Evolutionary conservation across 2,113 vertebrate species (phyloP), one percentile per base, ranked within the genome.

Genomic region (Oophaga pumilio): DNA sequence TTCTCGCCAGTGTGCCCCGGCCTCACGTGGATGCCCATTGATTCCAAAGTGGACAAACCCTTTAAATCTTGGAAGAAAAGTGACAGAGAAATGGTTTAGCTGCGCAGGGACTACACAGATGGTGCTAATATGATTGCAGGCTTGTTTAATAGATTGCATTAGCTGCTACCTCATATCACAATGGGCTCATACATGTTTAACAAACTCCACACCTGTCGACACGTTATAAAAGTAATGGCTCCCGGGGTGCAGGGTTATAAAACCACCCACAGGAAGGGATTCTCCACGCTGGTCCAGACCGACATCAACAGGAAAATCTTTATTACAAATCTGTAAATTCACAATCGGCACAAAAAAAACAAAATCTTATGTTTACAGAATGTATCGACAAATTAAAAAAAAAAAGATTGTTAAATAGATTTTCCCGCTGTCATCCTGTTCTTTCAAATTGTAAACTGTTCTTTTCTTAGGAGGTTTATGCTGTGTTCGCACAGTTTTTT

Each of bases 181-280:
- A 80, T 43, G 22, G 64, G 6, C 49, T 80, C 24, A 71, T 79
- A 68, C 76, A 87, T 87, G 50, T 79, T 87, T 80, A 81, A 59
- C 71, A 49, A 78, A 68, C 53, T 50, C 57, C 59, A 62, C 85
- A 86, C 33, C 57, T 78, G 85, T 78, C 60, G 78, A 8, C 59
- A 64, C 60, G 13, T 53, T 62, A 78, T 64, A 64, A 77, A 85
- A 85, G 57, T 73, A 74, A 85, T 59, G 53, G 49, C 69, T 60
- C 85, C 43, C 17, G 57, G 85, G 60, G 57, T 53, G 73, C 28
- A 15, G 22, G 24, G 74, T 78, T 77, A 56, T 64, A 81, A 87
- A 87, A 43, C 80, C 64, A 43, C 80, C 33, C 13, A 9, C 43
- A 18, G 64, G 43, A 26, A 49, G 26, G 12, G 62, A 68, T n/a